These are phyloP conservation scores for Alsophila aescularia DNA, from an alignment of 2,888 invertebrate species.

Conservation along the genomic window DNA sequence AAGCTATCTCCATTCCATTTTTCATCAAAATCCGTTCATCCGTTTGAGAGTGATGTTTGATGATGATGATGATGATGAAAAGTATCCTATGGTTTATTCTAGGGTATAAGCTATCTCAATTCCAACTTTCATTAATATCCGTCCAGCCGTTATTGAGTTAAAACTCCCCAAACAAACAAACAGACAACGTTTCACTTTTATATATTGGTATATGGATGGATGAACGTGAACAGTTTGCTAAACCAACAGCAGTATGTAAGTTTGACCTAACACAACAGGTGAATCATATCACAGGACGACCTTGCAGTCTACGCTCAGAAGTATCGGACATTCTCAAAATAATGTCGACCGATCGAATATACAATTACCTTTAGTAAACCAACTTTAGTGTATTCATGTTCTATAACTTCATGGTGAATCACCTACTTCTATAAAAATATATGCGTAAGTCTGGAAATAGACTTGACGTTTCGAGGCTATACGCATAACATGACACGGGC, in stretches of 20 bases:
- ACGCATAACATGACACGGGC: slow-evolving; percentile 3
- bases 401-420: slow-evolving; percentile 20
- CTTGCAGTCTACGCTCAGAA: neutral
- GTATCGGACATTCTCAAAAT: neutral
- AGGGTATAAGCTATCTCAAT: too few species aligned
- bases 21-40: too few species aligned
- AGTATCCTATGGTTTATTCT: too few species aligned
- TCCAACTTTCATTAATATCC: too few species aligned
- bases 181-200: too few species aligned
- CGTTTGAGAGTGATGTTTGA: too few species aligned
- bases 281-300: neutral
- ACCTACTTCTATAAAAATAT: neutral
- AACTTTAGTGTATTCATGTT: slow-evolving; percentile 2
- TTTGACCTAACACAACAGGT: neutral
- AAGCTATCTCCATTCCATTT: too few species aligned
- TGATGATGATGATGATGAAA: too few species aligned
- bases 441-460: slow-evolving; percentile 8
- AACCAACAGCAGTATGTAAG: neutral
- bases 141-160: too few species aligned
- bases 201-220: too few species aligned
- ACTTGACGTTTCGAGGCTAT: neutral
- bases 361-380: neutral
- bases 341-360: slow-evolving; percentile 1
- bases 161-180: too few species aligned
- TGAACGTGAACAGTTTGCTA: too few species aligned